A percentile compares a stretch with the other conserved stretches of the same genome.
These are phyloP conservation scores for Anoplophora glabripennis DNA, from an alignment of 1,140 invertebrate species.

Conservation along the genomic window DNA sequence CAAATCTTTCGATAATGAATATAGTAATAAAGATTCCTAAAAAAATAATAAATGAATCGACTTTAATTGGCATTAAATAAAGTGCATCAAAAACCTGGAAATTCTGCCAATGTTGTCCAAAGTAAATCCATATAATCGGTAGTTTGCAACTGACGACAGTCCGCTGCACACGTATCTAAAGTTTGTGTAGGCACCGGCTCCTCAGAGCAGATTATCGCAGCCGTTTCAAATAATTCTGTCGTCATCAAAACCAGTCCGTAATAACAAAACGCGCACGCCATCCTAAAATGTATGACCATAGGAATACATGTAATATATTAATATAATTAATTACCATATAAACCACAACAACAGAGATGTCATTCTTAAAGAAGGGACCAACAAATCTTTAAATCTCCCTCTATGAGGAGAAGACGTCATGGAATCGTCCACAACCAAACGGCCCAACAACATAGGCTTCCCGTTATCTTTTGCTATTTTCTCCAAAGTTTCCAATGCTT, in stretches of 20 bases:
- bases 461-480: conserved; percentile 82
- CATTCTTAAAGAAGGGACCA: conserved; percentile 74
- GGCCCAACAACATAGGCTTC: conserved; percentile 82
- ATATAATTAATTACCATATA: conserved; percentile 69
- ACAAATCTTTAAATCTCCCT: conserved; percentile 73
- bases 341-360: conserved; percentile 90
- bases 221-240: conserved; percentile 84
- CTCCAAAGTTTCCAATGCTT: conserved; percentile 80
- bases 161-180: conserved; percentile 61
- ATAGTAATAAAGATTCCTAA: conserved; percentile 89
- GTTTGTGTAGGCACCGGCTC: conserved; percentile 41
- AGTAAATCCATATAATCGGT: conserved; percentile 89
- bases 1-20: conserved; percentile 85
- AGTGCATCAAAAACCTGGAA: conserved; percentile 66
- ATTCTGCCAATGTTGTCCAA: conserved; percentile 94
- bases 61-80: not conserved
- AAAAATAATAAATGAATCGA: conserved; percentile 34
- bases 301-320: not conserved
- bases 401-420: conserved; percentile 56
- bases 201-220: conserved; percentile 51
- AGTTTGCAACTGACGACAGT: conserved; percentile 74
- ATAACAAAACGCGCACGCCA: conserved; percentile 92
- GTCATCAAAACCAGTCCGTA: conserved; percentile 95
- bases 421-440: conserved; percentile 79
- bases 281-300: conserved; percentile 56